phyloP scores from a whole-genome alignment of 1,140 invertebrate species.

The Lepidurus packardi region DNA sequence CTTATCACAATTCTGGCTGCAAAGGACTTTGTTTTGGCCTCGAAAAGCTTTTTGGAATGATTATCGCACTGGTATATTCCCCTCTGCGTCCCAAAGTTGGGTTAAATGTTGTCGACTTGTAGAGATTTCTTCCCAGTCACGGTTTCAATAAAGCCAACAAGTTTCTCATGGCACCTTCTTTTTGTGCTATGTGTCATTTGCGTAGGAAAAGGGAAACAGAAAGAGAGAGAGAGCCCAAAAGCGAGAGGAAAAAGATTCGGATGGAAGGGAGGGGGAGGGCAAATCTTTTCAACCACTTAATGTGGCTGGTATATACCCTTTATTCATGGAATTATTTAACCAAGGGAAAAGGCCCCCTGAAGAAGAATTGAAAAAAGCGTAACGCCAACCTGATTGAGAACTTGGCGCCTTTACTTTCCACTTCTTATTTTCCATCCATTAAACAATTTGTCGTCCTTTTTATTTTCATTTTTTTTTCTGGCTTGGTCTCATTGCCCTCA shows the following conservation, averaged over 20 bases:
- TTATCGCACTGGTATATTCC: not conserved
- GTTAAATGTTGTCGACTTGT: constrained; percentile 10
- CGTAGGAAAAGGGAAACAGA: constrained; percentile 2
- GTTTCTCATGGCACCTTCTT: constrained; percentile 21
- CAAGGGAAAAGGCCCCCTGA: not conserved
- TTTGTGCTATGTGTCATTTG: constrained; percentile 7
- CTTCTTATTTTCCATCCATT: constrained; percentile 1
- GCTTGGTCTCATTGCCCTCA: not conserved
- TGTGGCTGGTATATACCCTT: not conserved
- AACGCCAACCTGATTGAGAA: constrained; percentile 18
- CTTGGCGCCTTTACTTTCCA: constrained; percentile 3
- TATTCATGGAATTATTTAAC: not conserved
- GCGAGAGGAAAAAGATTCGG: not conserved
- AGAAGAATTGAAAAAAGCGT: constrained; percentile 1
- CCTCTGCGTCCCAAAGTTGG: not conserved
- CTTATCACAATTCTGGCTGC: not conserved
- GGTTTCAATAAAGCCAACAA: constrained; percentile 22
- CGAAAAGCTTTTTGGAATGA: not conserved
- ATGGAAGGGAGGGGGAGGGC: not conserved
- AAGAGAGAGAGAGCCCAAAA: not conserved
- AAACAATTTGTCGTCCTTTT: not conserved
- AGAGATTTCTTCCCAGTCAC: constrained; percentile 19
- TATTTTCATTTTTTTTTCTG: not conserved
- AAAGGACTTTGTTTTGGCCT: not conserved
- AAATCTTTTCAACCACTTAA: not conserved